phyloP scores from a whole-genome alignment of 2,888 invertebrate species.

The Trissoscelio sp. region DNA sequence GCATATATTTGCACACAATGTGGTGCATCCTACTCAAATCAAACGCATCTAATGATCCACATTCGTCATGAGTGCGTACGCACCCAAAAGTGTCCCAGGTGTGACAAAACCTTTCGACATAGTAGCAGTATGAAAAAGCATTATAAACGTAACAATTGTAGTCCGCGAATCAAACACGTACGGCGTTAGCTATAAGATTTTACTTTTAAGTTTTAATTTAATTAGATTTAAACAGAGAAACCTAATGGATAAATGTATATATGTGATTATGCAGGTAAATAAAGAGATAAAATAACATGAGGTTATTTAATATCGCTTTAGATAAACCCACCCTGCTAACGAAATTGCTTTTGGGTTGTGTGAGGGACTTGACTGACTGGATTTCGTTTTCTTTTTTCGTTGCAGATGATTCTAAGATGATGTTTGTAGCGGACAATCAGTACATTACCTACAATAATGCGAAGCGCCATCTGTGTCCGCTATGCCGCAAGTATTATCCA shows the following conservation, averaged over 20 bases:
- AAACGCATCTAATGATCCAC: constrained; percentile 75
- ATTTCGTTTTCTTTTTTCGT: constrained; percentile 42
- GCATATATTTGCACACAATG: constrained; percentile 74
- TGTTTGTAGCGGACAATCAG: constrained; percentile 11
- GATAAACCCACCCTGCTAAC: not conserved
- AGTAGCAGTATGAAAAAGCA: constrained; percentile 69
- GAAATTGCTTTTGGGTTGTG: not conserved
- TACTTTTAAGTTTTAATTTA: not conserved
- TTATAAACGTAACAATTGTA: constrained; percentile 41
- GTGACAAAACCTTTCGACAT: constrained; percentile 74
- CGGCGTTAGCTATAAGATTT: too few species aligned
- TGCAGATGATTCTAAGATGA: constrained; percentile 40
- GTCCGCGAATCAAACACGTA: not conserved
- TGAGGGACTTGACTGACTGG: constrained; percentile 18
- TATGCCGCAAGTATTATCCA: constrained; percentile 73
- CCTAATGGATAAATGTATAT: not conserved
- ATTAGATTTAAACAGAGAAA: constrained; percentile 1
- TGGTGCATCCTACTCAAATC: constrained; percentile 74
- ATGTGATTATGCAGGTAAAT: not conserved
- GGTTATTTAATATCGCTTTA: not conserved
- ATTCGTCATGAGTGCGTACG: constrained; percentile 76
- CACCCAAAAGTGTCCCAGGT: constrained; percentile 72
- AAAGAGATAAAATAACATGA: not conserved
- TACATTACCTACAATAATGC: constrained; percentile 4
- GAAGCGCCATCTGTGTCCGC: constrained; percentile 65